phyloP scores from a whole-genome alignment of 1,140 invertebrate species.

The Oscheius sp. region DNA sequence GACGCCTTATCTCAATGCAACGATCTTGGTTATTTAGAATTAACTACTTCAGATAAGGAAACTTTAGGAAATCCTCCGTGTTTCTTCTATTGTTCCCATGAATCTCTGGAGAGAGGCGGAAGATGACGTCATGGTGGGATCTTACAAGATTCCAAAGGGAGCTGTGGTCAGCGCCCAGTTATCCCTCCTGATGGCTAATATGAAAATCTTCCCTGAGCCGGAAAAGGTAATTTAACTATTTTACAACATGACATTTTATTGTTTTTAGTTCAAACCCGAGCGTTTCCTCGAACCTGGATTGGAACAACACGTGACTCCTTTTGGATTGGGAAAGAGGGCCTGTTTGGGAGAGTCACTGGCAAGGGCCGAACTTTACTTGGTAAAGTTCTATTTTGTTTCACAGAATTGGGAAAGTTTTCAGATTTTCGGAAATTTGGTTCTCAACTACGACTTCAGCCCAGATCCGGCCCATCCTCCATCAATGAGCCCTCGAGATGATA shows the following conservation, averaged over 20 bases:
- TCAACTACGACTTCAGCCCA: not conserved
- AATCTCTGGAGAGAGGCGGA: constrained; percentile 21
- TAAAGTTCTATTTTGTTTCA: not conserved
- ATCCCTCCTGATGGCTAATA: constrained; percentile 6
- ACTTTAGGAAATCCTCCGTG: constrained; percentile 12
- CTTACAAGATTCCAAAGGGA: constrained; percentile 19
- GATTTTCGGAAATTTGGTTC: constrained; percentile 9
- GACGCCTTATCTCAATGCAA: constrained; percentile 32
- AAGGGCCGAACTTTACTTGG: constrained; percentile 31
- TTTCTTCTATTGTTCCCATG: constrained; percentile 23
- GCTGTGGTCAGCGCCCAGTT: not conserved
- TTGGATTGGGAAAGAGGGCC: constrained; percentile 26
- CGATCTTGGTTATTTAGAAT: constrained; percentile 6
- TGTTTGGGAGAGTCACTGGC: constrained; percentile 31
- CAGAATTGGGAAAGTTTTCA: not conserved
- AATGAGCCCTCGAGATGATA: no score
- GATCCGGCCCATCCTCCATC: no score
- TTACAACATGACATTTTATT: constrained; percentile 4
- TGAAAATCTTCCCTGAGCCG: constrained; percentile 18
- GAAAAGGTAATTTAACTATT: constrained; percentile 3
- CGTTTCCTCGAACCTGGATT: constrained; percentile 13
- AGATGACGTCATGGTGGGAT: constrained; percentile 11
- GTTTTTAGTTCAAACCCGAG: constrained; percentile 29
- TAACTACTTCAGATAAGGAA: no score
- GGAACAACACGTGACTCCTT: constrained; percentile 22